A percentile compares a stretch with the other conserved stretches of the same genome.
phyloP scores from a whole-genome alignment of 2,888 invertebrate species.

The Lottia gigantea region DNA sequence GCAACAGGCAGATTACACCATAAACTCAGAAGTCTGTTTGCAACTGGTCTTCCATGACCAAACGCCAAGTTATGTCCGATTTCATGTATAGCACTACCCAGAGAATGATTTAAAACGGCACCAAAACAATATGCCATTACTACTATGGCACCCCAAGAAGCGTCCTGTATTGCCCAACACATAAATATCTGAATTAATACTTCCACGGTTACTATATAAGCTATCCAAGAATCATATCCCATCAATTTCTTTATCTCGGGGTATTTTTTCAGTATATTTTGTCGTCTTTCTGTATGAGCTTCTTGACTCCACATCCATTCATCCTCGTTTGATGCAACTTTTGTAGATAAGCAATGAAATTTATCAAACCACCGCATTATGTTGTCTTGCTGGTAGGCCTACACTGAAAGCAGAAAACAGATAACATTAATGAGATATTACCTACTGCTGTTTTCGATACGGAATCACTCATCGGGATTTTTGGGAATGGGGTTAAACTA shows the following conservation, averaged over 20 bases:
- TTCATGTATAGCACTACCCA: constrained; percentile 67
- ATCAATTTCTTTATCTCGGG: constrained; percentile 68
- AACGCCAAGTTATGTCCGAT: constrained; percentile 68
- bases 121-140: constrained; percentile 58
- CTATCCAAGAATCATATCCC: constrained; percentile 63
- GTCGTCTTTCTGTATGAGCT: constrained; percentile 92
- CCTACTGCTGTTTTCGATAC: too few species aligned
- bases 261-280: constrained; percentile 80
- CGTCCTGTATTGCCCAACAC: constrained; percentile 52
- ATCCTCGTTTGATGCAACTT: constrained; percentile 45
- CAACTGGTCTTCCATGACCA: constrained; percentile 59
- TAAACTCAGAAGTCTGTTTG: constrained; percentile 62
- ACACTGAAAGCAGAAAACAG: too few species aligned
- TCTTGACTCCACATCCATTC: constrained; percentile 96
- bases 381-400: neutral
- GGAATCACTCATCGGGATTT: too few species aligned
- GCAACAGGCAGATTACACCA: constrained; percentile 65
- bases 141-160: constrained; percentile 55
- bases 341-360: constrained; percentile 41
- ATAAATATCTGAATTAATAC: constrained; percentile 48
- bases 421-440: too few species aligned
- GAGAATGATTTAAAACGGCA: constrained; percentile 65
- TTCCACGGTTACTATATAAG: constrained; percentile 51
- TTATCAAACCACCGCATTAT: constrained; percentile 39
- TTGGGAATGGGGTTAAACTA: too few species aligned